Evolutionary conservation across 1,140 invertebrate species (phyloP).

Genomic region (Cataglyphis hispanica): DNA sequence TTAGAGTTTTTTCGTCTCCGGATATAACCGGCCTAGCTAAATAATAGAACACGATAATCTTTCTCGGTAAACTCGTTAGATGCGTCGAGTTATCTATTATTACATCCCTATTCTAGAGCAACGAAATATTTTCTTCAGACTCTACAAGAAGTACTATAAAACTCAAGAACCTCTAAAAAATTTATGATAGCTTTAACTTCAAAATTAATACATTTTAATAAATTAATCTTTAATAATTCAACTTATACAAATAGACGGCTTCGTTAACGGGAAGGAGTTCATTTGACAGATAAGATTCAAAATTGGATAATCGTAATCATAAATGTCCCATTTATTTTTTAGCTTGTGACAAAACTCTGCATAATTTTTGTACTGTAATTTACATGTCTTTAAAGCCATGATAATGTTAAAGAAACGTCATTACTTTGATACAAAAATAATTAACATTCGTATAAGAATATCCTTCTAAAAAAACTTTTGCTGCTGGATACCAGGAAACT

Average conservation of each 20-base stretch:
- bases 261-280: neutral
- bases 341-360: no score
- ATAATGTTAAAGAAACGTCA: neutral
- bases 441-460: conserved; percentile 42
- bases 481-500: conserved; percentile 13
- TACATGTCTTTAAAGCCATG: neutral
- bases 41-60: conserved; percentile 53
- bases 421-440: neutral
- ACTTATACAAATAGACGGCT: neutral
- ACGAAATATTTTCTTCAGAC: conserved; percentile 10
- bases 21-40: conserved; percentile 55
- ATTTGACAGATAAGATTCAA: neutral
- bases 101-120: conserved; percentile 39
- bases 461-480: conserved; percentile 7
- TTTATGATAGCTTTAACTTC: neutral
- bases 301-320: neutral
- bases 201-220: neutral
- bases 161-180: neutral
- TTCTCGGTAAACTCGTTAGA: conserved; percentile 18
- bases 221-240: no score
- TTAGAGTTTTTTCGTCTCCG: conserved; percentile 43
- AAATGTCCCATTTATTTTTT: no score
- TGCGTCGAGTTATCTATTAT: conserved; percentile 46
- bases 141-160: no score
- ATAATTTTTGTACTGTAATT: neutral